Evolutionary conservation across 2,888 invertebrate genomes (phyloP), one percentile per base, ranked within the genome.

Genomic region (Magallana nippona): DNA sequence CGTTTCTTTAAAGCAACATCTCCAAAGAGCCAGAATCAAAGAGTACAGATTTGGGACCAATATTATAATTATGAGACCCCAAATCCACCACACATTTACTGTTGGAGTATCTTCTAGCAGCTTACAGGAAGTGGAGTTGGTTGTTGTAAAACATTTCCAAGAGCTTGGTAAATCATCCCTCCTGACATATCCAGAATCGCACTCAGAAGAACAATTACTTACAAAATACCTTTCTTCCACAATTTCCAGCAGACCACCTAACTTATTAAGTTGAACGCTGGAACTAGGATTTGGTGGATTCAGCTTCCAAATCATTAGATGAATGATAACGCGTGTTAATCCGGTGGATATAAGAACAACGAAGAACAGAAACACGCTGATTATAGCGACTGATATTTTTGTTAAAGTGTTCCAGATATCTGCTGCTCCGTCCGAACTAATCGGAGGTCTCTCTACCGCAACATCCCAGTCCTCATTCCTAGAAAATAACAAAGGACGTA

Each of bases 291-390:
- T 22, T 32, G 71, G 71, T 32, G 71, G 71, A 27, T 71, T 71
- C 32, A 71, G 27, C 71, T 71, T 71, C 71, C 71, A 71, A 13
- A 71, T 71, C 71, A 71, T 71, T 32, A 71, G 32, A 27, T 71
- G 71, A 15, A 71, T 71, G 32, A 71, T 27, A 71, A 71, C 32
- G 11, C 71, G 22, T 71, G 71, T 71, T 71, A 71, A 71, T 13
- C 71, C 71, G 22, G 71, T 71, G 22, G 71, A 71, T 71, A 71
- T 11, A 22, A 71, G 27, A 71, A 71, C 71, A 8, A 32, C 13
- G 13, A 71, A 27, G 27, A 71, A 71, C 71, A 71, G 27, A 15
- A 2, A 13, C 1, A 10, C 0, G 32, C 71, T 27, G 22, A 71
- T 27, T 27, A 32, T 10, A 27, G 13, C 15, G 19, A 27, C 71